Percentiles rank a stretch among this genome's conserved stretches.
Conservation (phyloP, 2,888 invertebrate genomes). For the Clusia tigrina region DNA sequence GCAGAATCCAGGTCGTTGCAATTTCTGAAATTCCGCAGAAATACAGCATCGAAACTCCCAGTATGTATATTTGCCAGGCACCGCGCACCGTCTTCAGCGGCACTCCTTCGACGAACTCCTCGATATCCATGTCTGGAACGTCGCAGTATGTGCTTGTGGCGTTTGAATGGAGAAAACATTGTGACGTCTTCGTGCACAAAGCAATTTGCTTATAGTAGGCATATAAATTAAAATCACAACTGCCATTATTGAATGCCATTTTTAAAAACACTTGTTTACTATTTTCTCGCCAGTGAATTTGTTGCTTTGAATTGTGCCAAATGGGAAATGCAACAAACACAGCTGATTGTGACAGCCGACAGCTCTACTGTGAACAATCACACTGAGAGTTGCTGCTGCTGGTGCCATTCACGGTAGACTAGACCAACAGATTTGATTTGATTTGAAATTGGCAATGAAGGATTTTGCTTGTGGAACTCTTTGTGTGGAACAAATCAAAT, state of each 20-base stretch:
- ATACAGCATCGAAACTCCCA: slow-evolving; percentile 43
- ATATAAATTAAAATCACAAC: too few species aligned
- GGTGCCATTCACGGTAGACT: too few species aligned
- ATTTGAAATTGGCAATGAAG: too few species aligned
- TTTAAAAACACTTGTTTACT: neutral
- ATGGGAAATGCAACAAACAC: slow-evolving; percentile 26
- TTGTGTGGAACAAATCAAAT: too few species aligned
- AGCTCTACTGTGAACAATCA: too few species aligned
- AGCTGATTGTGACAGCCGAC: slow-evolving; percentile 28
- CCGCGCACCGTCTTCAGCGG: slow-evolving; percentile 37
- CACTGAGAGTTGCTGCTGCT: too few species aligned
- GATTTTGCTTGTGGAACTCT: too few species aligned
- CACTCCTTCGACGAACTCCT: slow-evolving; percentile 41
- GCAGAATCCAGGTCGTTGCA: slow-evolving; percentile 17
- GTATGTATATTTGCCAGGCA: slow-evolving; percentile 42
- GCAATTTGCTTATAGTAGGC: too few species aligned
- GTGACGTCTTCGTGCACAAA: neutral
- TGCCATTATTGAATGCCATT: too few species aligned
- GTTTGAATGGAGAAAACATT: neutral
- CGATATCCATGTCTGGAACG: slow-evolving; percentile 27
- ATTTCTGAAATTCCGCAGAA: slow-evolving; percentile 42
- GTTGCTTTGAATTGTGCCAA: too few species aligned
- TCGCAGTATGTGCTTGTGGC: neutral
- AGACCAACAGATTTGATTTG: too few species aligned
- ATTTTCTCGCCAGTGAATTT: neutral